phyloP scores from a whole-genome alignment of 2,888 invertebrate genomes.

The Lasioglossum figueresi region DNA sequence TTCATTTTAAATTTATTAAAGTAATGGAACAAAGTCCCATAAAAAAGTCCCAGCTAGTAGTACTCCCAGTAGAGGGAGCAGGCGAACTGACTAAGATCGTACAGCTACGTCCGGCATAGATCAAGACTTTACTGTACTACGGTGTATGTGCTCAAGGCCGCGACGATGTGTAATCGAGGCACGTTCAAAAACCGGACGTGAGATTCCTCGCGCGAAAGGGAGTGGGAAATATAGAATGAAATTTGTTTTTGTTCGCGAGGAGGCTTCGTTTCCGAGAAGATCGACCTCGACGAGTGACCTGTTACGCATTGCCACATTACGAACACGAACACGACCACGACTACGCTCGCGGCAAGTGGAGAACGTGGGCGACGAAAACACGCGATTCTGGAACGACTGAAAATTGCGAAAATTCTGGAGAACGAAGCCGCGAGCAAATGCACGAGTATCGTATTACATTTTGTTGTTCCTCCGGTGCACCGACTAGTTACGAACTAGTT shows the following conservation, averaged over 20 bases:
- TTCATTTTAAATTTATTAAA: no score
- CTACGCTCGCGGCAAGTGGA: background rate
- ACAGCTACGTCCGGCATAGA: no score
- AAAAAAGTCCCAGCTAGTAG: no score
- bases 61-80: no score
- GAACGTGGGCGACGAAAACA: background rate
- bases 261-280: background rate
- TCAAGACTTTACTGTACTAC: background rate
- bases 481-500: background rate
- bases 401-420: background rate
- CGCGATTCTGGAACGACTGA: background rate
- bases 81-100: no score
- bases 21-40: no score
- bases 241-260: background rate
- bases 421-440: background rate
- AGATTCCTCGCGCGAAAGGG: background rate
- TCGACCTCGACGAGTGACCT: background rate
- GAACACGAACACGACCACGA: background rate
- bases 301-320: background rate
- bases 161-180: background rate
- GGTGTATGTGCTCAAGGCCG: background rate
- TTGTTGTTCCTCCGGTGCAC: background rate
- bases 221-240: background rate
- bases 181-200: slow-evolving; percentile 1
- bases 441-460: background rate